Evolutionary conservation across 1,140 invertebrate genomes (phyloP).

Genomic region (Zaprionus camerounensis): DNA sequence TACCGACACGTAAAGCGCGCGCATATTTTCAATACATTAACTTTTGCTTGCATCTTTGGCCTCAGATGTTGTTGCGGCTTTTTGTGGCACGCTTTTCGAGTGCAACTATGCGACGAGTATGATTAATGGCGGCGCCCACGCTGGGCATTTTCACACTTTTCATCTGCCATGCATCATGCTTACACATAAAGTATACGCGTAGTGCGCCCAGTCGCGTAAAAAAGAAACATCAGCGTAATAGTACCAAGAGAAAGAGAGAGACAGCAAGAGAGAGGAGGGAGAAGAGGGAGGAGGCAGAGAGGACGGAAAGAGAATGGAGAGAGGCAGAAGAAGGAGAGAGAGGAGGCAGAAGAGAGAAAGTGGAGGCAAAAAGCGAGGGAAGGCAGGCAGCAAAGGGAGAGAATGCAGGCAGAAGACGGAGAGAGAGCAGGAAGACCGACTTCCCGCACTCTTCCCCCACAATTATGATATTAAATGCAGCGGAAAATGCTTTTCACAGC

Average conservation of each 20-base stretch:
- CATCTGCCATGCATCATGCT: slow-evolving; percentile 27
- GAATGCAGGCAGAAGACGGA: slow-evolving; percentile 4
- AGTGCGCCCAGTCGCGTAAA: slow-evolving; percentile 10
- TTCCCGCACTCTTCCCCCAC: slow-evolving; percentile 2
- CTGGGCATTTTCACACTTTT: slow-evolving; percentile 37
- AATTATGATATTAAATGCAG: slow-evolving; percentile 56
- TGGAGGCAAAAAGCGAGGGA: no score
- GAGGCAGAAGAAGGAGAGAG: no score
- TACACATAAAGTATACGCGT: slow-evolving; percentile 10
- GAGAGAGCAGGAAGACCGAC: not conserved
- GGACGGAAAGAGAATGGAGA: no score
- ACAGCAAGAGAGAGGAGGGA: no score
- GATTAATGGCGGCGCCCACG: slow-evolving; percentile 51
- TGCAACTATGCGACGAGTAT: slow-evolving; percentile 20
- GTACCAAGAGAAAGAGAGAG: not conserved
- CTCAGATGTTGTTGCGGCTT: slow-evolving; percentile 30
- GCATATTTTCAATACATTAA: slow-evolving; percentile 54
- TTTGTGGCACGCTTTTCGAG: slow-evolving; percentile 38
- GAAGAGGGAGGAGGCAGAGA: no score
- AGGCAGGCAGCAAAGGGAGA: not conserved
- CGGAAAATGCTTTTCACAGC: slow-evolving; percentile 46
- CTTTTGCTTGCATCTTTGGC: slow-evolving; percentile 23
- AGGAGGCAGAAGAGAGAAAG: no score
- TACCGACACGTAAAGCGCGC: not conserved
- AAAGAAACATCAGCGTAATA: not conserved